Evolutionary conservation across 1,140 invertebrate species (phyloP), one percentile per base, ranked within the genome.

Genomic region (Hycleus cichorii): DNA sequence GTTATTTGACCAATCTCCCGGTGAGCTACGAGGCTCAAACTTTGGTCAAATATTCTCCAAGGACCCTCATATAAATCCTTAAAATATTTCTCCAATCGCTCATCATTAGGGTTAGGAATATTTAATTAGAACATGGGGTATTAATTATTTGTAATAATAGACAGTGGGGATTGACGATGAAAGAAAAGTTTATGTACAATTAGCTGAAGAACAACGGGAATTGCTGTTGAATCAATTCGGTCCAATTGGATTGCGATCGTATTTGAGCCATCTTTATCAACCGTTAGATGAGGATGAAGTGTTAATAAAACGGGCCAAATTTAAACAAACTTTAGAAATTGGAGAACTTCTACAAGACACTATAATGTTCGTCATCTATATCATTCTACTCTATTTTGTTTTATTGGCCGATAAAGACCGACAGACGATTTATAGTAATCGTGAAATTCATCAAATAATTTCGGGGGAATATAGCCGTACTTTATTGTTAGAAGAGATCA

Each of bases 331-430:
- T 7, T 38, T 43, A 56, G 32, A 51, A 42, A 52, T 66, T 8
- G 32, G 48, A 8, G 53, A 63, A 47, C 49, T 64, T 5, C 25
- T 68, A 2, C 48, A 64, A 50, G 66, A 69, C 47, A 52, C 67
- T 10, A 47, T 62, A 1, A 65, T 68, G 63, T 66, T 68, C 39
- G 40, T 42, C 4, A 38, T 66, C 6, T 69, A 69, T 45, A 60
- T 68, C 3, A 44, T 52, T 7, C 44, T 69, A 9, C 49, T 69
- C 1, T 69, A 67, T 56, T 38, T 62, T 4, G 49, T 68, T 7
- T 45, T 69, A 38, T 45, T 64, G 24, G 54, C 59, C 7, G 61
- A 68, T 44, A 59, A 54, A 46, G 60, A 69, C 18, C 11, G 50
- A 0, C 45, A 62, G 27, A 54, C 52, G 0, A 26, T 55, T 27